A percentile compares a stretch with the other conserved stretches of the same genome.
Conservation (phyloP, 2,888 invertebrate species). For the Sicus ferrugineus region DNA sequence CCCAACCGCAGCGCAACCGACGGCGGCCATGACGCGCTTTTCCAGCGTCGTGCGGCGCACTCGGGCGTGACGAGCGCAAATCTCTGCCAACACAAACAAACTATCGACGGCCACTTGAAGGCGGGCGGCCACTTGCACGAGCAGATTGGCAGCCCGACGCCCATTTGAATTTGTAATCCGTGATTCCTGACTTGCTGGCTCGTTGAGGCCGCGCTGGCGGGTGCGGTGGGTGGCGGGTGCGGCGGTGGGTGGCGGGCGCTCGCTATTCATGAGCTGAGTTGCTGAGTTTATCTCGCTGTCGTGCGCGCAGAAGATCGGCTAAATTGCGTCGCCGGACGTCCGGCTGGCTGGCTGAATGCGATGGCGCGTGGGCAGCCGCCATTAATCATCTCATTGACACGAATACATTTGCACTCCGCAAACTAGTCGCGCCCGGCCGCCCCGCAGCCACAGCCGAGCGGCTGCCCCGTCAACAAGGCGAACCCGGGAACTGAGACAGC, state of each 20-base stretch:
- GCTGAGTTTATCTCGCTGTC: not conserved
- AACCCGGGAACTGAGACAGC: too few relatives aligned
- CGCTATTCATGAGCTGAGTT: constrained; percentile 23
- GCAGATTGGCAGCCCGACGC: not conserved
- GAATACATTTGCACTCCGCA: too few relatives aligned
- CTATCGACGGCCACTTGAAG: constrained; percentile 16
- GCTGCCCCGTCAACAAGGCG: too few relatives aligned
- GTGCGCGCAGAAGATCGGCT: constrained; percentile 12
- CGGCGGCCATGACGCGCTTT: not conserved
- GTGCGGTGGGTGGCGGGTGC: not conserved
- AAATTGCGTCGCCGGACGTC: constrained; percentile 51
- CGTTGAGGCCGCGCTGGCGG: too few relatives aligned
- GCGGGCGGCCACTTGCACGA: too few relatives aligned
- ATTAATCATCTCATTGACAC: constrained; percentile 50
- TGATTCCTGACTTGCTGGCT: not conserved
- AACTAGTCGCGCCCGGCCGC: not conserved
- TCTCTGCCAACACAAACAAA: constrained; percentile 3
- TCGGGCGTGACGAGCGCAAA: not conserved
- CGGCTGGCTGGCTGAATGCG: constrained; percentile 40
- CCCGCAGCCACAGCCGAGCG: not conserved
- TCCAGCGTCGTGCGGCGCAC: not conserved
- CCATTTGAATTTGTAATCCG: constrained; percentile 26
- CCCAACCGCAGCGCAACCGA: constrained; percentile 9
- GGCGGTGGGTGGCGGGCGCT: not conserved
- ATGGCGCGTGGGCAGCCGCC: constrained; percentile 47